These are phyloP conservation scores for Romanogobio albipinnatus DNA, from an alignment of 2,113 vertebrate species.

Conservation along the genomic window DNA sequence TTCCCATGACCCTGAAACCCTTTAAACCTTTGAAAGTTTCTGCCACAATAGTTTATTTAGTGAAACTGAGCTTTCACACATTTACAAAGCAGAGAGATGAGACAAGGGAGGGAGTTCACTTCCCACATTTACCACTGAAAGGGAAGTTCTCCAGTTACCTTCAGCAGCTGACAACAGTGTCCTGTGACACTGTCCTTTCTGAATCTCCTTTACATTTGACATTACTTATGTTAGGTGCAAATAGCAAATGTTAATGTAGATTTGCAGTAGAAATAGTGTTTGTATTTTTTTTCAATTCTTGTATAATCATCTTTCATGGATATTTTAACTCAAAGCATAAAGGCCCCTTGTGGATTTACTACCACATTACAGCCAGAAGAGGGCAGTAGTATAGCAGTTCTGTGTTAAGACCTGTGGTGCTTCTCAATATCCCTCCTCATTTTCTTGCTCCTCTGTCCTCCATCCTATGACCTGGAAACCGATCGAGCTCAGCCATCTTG, in stretches of 20 bases:
- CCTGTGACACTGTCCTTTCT: neutral
- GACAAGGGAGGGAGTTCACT: neutral
- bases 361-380: constrained; percentile 10
- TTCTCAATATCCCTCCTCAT: too few relatives aligned
- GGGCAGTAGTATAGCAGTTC: neutral
- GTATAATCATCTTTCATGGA: neutral
- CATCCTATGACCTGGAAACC: too few relatives aligned
- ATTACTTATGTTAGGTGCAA: neutral
- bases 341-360: neutral
- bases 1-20: neutral
- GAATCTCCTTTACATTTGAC: neutral
- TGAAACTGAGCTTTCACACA: constrained; percentile 28
- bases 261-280: neutral
- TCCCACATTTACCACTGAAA: constrained; percentile 8
- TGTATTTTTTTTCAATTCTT: neutral
- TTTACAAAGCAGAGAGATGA: constrained; percentile 1
- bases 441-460: too few relatives aligned
- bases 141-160: constrained; percentile 1
- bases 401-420: neutral
- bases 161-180: constrained; percentile 13
- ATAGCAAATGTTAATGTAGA: neutral
- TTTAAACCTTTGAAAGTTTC: constrained; percentile 22
- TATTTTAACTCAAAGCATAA: neutral
- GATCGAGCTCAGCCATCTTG: too few relatives aligned
- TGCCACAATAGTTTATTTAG: neutral